phyloP scores from a whole-genome alignment of 2,888 invertebrate genomes.

The Tetheella fluctuosa region DNA sequence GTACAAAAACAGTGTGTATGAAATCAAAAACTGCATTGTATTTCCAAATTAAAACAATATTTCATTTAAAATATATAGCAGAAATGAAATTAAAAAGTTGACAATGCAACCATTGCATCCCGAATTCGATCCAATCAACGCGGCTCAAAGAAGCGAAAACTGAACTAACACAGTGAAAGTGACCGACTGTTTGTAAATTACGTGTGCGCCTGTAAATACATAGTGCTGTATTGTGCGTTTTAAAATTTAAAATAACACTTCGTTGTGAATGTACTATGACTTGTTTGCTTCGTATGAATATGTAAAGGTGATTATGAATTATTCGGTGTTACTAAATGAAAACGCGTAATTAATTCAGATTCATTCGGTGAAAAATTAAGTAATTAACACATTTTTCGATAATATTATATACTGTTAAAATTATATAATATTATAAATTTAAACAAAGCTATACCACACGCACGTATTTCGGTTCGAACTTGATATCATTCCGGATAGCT shows the following conservation, averaged over 20 bases:
- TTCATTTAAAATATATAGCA: background rate
- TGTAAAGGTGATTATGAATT: background rate
- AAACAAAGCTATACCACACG: background rate
- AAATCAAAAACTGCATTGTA: background rate
- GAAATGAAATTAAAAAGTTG: conserved; percentile 19
- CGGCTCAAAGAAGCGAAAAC: conserved; percentile 41
- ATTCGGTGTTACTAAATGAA: too few species aligned
- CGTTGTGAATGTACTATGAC: background rate
- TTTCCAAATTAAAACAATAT: background rate
- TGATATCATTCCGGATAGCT: conserved; percentile 22
- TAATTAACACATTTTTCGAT: too few species aligned
- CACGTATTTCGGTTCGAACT: conserved; percentile 18
- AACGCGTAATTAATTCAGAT: too few species aligned
- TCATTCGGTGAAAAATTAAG: too few species aligned
- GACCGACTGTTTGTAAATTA: conserved; percentile 36
- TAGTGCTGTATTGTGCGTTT: background rate
- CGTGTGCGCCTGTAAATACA: conserved; percentile 20
- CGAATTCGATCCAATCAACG: conserved; percentile 50
- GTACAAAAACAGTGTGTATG: background rate
- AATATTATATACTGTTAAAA: too few species aligned
- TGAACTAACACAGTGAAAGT: conserved; percentile 36
- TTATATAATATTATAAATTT: too few species aligned
- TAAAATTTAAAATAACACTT: background rate
- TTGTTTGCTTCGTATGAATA: background rate
- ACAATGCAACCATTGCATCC: conserved; percentile 15